These are phyloP conservation scores for Diarsia dahlii DNA, from an alignment of 2,888 invertebrate genomes.

Conservation along the genomic window DNA sequence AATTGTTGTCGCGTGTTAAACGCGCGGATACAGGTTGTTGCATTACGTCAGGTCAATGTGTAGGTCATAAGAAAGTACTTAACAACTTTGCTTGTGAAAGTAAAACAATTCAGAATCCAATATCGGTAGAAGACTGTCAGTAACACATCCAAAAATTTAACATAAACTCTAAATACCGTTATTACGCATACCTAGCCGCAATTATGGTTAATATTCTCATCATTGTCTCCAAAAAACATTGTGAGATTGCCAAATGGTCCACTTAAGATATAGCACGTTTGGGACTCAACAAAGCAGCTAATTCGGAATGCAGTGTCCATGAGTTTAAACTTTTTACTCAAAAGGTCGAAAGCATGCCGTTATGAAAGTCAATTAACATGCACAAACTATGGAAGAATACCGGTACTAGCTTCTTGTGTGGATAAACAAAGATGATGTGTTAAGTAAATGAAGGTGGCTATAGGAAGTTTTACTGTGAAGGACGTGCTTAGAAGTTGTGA, in stretches of 20 bases:
- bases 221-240: conserved; percentile 58
- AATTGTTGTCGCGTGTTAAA: no score
- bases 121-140: background rate
- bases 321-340: conserved; percentile 44
- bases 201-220: conserved; percentile 59
- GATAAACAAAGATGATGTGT: conserved; percentile 45
- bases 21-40: background rate
- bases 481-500: conserved; percentile 14
- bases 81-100: conserved; percentile 17
- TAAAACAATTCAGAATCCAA: conserved; percentile 5
- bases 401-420: conserved; percentile 36
- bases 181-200: conserved; percentile 39
- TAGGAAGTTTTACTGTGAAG: conserved; percentile 31
- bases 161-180: conserved; percentile 32
- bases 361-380: conserved; percentile 62
- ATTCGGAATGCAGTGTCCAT: conserved; percentile 53
- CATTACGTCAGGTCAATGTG: background rate
- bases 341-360: conserved; percentile 38
- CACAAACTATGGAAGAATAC: conserved; percentile 47
- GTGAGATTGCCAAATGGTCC: conserved; percentile 59
- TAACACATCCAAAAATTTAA: conserved; percentile 27
- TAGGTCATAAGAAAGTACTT: background rate
- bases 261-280: conserved; percentile 57
- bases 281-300: conserved; percentile 52
- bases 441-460: conserved; percentile 37